Evolutionary conservation across 2,797 vertebrate species (phyloP).

Genomic region (Psittacula echo): DNA sequence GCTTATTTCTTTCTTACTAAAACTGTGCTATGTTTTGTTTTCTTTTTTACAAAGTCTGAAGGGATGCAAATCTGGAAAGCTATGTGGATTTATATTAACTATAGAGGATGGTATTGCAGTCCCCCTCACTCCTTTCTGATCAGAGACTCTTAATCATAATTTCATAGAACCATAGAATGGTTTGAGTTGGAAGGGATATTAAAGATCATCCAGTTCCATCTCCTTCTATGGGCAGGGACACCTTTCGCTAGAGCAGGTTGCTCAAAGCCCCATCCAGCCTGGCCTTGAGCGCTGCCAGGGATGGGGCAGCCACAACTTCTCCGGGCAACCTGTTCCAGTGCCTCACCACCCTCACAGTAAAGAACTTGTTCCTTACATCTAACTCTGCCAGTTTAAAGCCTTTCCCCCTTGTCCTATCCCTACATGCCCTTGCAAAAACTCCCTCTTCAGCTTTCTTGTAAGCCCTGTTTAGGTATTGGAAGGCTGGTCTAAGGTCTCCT

Average conservation of each 20-base stretch:
- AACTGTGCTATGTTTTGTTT: not conserved
- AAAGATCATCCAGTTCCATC: not conserved
- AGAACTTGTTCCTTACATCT: not conserved
- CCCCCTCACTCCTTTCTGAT: not conserved
- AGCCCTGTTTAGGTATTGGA: not conserved
- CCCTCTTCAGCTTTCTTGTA: not conserved
- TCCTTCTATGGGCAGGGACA: not conserved
- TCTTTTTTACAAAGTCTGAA: not conserved
- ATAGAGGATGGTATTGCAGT: not conserved
- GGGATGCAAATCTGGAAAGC: not conserved
- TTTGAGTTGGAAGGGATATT: not conserved
- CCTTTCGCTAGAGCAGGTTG: not conserved
- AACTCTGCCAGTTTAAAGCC: not conserved
- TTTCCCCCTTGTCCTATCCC: not conserved
- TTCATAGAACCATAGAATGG: not conserved
- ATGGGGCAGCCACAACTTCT: too few relatives aligned
- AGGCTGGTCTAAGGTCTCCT: not conserved
- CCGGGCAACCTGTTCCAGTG: not conserved
- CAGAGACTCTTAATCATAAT: not conserved
- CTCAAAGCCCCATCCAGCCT: too few relatives aligned
- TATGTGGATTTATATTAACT: not conserved
- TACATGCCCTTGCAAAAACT: not conserved
- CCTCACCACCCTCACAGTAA: not conserved
- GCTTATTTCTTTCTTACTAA: not conserved
- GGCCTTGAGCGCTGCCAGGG: too few relatives aligned